A percentile compares a stretch with the other conserved stretches of the same genome.
Evolutionary conservation across 2,113 vertebrate species (phyloP).

Genomic region (Melanerpes aurifrons): DNA sequence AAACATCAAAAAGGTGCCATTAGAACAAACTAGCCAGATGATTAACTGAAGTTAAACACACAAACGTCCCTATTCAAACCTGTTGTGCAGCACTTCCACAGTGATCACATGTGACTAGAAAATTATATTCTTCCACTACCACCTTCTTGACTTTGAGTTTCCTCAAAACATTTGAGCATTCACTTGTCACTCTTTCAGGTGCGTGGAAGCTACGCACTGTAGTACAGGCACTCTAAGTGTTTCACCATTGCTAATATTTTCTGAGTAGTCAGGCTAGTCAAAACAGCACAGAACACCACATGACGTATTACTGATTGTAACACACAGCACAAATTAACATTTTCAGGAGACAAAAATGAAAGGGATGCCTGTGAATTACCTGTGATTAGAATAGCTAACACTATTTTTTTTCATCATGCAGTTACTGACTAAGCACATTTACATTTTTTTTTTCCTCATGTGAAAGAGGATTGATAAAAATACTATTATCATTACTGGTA

Average conservation of each 20-base stretch:
- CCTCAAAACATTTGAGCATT: neutral
- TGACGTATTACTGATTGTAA: neutral
- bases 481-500: neutral
- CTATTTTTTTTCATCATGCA: neutral
- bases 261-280: neutral
- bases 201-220: neutral
- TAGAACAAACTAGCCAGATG: neutral
- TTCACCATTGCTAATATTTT: neutral
- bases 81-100: neutral
- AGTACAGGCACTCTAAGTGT: neutral
- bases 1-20: neutral
- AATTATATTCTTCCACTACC: neutral
- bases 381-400: neutral
- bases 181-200: neutral
- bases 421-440: neutral
- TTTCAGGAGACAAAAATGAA: no score
- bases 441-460: neutral
- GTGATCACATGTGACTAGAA: neutral
- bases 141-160: neutral
- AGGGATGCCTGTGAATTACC: neutral
- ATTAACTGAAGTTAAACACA: neutral
- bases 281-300: neutral
- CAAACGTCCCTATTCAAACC: neutral
- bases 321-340: neutral
- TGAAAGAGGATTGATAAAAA: neutral